Conservation (phyloP, 2,797 vertebrate genomes). For the Schizopygopsis pylzovi region DNA sequence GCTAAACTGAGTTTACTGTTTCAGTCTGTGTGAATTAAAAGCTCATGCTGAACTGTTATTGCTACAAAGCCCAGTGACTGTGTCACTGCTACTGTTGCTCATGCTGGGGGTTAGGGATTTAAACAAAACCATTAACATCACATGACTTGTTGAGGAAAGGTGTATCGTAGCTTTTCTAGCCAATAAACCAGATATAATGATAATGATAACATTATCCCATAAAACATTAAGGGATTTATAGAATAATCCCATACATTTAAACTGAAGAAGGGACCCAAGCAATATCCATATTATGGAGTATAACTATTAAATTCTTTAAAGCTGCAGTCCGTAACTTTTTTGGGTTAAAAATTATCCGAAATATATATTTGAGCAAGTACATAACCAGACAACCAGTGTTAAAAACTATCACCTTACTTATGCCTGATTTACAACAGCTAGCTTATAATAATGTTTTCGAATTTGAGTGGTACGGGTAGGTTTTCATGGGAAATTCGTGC, state of each 20-base stretch:
- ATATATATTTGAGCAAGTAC: too few species aligned
- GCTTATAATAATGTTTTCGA: too few species aligned
- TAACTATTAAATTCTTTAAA: background rate
- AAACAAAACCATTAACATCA: background rate
- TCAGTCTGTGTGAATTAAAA: conserved; percentile 39
- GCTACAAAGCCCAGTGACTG: background rate
- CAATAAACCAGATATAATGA: background rate
- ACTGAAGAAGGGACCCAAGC: background rate
- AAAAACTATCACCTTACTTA: too few species aligned
- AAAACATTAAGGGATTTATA: too few species aligned
- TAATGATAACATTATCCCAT: background rate
- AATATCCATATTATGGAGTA: background rate
- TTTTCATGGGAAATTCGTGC: too few species aligned
- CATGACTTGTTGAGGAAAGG: background rate
- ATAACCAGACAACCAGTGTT: too few species aligned
- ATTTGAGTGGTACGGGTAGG: too few species aligned
- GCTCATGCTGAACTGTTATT: background rate
- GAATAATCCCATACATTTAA: too few species aligned
- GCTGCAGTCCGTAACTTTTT: too few species aligned
- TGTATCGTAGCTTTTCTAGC: background rate
- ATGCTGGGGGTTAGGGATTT: background rate
- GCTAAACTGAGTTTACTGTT: conserved; percentile 47
- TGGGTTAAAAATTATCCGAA: too few species aligned
- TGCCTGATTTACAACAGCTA: too few species aligned
- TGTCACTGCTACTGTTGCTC: background rate